Conservation (phyloP, 2,888 invertebrate species). For the Ametastegia equiseti region DNA sequence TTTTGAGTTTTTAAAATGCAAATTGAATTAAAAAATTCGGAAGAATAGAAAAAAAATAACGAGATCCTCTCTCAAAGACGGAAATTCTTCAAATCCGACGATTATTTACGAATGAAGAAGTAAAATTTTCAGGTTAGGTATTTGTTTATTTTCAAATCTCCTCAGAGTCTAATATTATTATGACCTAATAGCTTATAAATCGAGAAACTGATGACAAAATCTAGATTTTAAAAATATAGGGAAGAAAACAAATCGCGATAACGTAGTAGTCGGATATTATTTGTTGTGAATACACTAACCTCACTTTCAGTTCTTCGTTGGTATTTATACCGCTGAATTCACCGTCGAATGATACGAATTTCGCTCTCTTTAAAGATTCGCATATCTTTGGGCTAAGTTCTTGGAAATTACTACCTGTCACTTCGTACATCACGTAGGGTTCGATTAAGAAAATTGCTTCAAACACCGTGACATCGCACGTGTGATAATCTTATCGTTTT, state of each 20-base stretch:
- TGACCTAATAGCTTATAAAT: neutral
- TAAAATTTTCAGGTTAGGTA: neutral
- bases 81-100: too few relatives aligned
- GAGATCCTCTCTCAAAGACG: too few relatives aligned
- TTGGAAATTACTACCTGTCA: constrained; percentile 81
- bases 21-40: too few relatives aligned
- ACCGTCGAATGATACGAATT: constrained; percentile 84
- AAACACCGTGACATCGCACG: neutral
- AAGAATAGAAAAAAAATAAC: too few relatives aligned
- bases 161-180: too few relatives aligned
- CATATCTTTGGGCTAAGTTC: constrained; percentile 79
- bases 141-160: neutral
- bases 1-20: too few relatives aligned
- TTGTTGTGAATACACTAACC: constrained; percentile 72
- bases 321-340: constrained; percentile 84
- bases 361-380: constrained; percentile 78
- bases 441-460: neutral
- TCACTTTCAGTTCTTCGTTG: constrained; percentile 76
- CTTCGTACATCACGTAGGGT: constrained; percentile 79
- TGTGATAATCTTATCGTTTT: neutral
- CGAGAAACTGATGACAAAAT: neutral
- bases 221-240: neutral
- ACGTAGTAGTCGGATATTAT: neutral
- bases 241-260: neutral
- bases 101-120: neutral